phyloP scores from a whole-genome alignment of 2,113 vertebrate species.

The Laticauda colubrina region DNA sequence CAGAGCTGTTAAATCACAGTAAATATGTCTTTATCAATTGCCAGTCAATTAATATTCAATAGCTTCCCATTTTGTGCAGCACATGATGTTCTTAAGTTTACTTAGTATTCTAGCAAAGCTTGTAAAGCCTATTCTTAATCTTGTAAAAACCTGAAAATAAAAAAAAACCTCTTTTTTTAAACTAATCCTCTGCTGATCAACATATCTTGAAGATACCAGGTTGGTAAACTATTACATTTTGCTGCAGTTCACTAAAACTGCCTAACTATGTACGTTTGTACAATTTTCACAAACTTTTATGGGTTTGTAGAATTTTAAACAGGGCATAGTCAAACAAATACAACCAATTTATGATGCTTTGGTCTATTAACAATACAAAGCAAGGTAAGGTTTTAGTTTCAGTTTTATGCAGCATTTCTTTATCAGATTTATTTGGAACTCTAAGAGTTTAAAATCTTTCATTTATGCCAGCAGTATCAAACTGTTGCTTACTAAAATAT shows the following conservation, averaged over 20 bases:
- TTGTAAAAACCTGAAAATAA: neutral
- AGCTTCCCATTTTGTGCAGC: slow-evolving; percentile 57
- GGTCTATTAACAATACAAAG: neutral
- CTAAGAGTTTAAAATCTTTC: neutral
- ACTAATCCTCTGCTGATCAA: neutral
- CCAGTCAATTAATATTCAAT: slow-evolving; percentile 62
- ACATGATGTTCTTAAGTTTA: slow-evolving; percentile 42
- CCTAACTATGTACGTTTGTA: neutral
- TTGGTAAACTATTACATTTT: neutral
- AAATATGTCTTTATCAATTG: slow-evolving; percentile 64
- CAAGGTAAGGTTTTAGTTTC: neutral
- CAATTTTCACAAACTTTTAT: neutral
- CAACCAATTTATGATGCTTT: neutral
- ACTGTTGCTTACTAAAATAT: neutral
- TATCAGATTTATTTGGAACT: neutral
- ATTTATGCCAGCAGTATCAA: neutral
- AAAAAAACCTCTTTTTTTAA: neutral
- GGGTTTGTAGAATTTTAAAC: neutral
- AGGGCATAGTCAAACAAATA: neutral
- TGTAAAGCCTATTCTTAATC: slow-evolving; percentile 25
- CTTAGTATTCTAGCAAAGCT: slow-evolving; percentile 40
- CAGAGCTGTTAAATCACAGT: slow-evolving; percentile 56
- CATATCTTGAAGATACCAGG: neutral
- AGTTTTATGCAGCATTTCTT: neutral
- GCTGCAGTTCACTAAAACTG: neutral